Conservation (phyloP, 1,140 invertebrate genomes). For the Drosophila miranda region DNA sequence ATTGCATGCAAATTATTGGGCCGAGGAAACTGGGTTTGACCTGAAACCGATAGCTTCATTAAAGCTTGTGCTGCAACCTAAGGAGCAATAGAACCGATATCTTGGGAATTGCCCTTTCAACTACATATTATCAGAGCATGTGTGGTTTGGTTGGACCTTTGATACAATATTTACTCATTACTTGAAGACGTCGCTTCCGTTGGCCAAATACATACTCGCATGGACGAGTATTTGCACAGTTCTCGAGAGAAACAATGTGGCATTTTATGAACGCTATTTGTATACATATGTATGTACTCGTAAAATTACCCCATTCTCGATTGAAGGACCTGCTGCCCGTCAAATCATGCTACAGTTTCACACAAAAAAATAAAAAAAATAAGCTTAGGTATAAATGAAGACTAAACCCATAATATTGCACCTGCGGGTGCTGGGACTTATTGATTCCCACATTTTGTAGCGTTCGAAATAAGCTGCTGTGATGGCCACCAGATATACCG, state of each 20-base stretch:
- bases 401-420: slow-evolving; percentile 13
- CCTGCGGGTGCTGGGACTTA: slow-evolving; percentile 15
- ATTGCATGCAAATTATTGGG: slow-evolving; percentile 29
- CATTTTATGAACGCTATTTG: neutral
- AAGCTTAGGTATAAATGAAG: neutral
- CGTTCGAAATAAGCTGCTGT: slow-evolving; percentile 20
- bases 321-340: slow-evolving; percentile 6
- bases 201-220: slow-evolving; percentile 1
- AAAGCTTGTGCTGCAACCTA: slow-evolving; percentile 12
- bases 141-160: slow-evolving; percentile 3
- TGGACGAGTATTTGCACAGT: slow-evolving; percentile 41
- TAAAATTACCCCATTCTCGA: slow-evolving; percentile 2
- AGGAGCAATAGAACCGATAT: slow-evolving; percentile 38
- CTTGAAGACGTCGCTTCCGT: slow-evolving; percentile 48
- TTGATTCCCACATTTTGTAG: slow-evolving; percentile 17
- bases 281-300: too few relatives aligned
- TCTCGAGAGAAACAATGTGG: slow-evolving; percentile 28
- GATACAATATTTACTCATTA: slow-evolving; percentile 59
- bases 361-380: neutral
- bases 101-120: slow-evolving; percentile 4
- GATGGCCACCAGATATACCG: neutral
- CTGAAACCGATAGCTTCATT: slow-evolving; percentile 45
- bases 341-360: slow-evolving; percentile 28
- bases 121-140: neutral
- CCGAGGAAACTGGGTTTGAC: neutral